Evolutionary conservation across 2,797 vertebrate species (phyloP).

Genomic region (Sebastes nivosus): DNA sequence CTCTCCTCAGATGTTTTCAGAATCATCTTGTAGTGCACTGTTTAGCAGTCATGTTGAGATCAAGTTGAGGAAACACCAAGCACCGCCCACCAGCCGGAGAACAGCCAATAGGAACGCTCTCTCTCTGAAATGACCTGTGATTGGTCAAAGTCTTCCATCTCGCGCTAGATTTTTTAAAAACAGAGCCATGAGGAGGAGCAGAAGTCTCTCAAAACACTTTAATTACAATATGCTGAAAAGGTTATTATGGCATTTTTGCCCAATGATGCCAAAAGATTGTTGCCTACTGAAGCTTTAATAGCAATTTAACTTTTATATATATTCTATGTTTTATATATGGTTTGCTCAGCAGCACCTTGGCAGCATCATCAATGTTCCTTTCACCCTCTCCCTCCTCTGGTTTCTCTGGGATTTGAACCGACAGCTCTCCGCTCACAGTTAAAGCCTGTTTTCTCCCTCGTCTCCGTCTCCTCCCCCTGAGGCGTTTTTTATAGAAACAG

Average conservation of each 20-base stretch:
- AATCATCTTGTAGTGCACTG: rapidly evolving
- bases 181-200: too few species aligned
- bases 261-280: rapidly evolving
- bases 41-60: too few species aligned
- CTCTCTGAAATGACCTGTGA: too few species aligned
- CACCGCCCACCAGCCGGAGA: too few species aligned
- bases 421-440: constrained; percentile 12
- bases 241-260: too few species aligned
- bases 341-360: constrained; percentile 13
- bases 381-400: constrained; percentile 4
- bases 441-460: constrained; percentile 1
- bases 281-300: not conserved
- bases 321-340: not conserved
- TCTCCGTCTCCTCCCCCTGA: constrained; percentile 7
- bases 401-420: constrained; percentile 25
- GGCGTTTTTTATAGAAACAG: constrained; percentile 27
- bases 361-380: not conserved
- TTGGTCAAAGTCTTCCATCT: too few species aligned
- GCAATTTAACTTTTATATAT: not conserved
- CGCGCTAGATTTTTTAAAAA: too few species aligned
- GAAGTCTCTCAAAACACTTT: too few species aligned
- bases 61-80: too few species aligned
- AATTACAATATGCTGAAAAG: too few species aligned
- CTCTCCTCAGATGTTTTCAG: too few species aligned
- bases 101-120: too few species aligned